These are phyloP conservation scores for Sebastes goodei DNA, from an alignment of 2,797 vertebrate species.

Conservation along the genomic window DNA sequence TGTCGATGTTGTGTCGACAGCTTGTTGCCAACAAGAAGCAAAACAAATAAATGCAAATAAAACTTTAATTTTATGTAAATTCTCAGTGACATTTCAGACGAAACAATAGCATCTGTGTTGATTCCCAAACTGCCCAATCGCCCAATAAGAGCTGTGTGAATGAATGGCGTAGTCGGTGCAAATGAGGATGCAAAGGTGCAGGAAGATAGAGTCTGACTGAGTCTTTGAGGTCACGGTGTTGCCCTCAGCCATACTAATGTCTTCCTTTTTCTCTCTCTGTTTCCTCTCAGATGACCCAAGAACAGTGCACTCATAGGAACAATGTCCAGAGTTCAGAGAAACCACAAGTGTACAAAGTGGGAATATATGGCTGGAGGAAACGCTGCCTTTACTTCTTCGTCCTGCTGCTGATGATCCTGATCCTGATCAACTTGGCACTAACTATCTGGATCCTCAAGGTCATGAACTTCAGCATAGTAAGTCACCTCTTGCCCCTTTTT, in stretches of 20 bases:
- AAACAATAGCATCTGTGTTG: neutral
- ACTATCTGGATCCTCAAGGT: conserved; percentile 99
- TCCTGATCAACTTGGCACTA: conserved; percentile 98
- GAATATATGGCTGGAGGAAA: conserved; percentile 99
- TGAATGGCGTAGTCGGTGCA: neutral
- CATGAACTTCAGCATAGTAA: conserved; percentile 99
- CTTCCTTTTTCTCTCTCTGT: neutral
- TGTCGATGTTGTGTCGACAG: neutral
- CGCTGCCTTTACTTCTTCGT: conserved; percentile 99
- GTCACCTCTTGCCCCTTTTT: conserved; percentile 62
- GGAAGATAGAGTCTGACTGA: neutral
- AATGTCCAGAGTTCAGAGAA: conserved; percentile 93
- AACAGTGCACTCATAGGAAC: conserved; percentile 95
- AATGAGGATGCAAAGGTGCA: neutral
- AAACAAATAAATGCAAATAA: neutral
- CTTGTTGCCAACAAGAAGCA: neutral
- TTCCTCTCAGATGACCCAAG: conserved; percentile 89
- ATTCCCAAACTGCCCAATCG: neutral
- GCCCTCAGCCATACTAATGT: neutral
- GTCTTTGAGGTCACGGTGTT: neutral
- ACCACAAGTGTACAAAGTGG: conserved; percentile 98
- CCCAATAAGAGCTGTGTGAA: neutral
- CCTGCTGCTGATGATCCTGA: conserved; percentile 97
- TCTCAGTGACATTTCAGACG: neutral
- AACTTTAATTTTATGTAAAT: neutral